These are phyloP conservation scores for honey bee (Apis mellifera) DNA, from an alignment of 1,140 invertebrate species.

Conservation along the genomic window Amel_HAv3.1 CM009932.2:5150501-5151000, in stretches of 20 bases:
- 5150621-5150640: too few species aligned
- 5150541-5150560: too few species aligned
- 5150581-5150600: too few species aligned
- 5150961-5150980: too few species aligned
- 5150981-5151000: too few species aligned
- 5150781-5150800: conserved; percentile 23
- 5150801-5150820: conserved; percentile 9
- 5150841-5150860: background rate
- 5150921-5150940: background rate
- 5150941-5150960: background rate
- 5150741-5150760: conserved; percentile 1
- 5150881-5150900: too few species aligned
- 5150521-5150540: too few species aligned
- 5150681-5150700: conserved; percentile 12
- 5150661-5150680: too few species aligned
- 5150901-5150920: background rate
- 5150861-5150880: background rate
- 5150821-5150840: conserved; percentile 1
- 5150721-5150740: background rate
- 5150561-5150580: too few species aligned
- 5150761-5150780: conserved; percentile 20
- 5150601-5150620: too few species aligned
- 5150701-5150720: background rate
- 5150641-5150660: too few species aligned
- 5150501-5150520: conserved; percentile 1